Conservation (phyloP, 1,140 invertebrate species). For the Aphis craccivora region DNA sequence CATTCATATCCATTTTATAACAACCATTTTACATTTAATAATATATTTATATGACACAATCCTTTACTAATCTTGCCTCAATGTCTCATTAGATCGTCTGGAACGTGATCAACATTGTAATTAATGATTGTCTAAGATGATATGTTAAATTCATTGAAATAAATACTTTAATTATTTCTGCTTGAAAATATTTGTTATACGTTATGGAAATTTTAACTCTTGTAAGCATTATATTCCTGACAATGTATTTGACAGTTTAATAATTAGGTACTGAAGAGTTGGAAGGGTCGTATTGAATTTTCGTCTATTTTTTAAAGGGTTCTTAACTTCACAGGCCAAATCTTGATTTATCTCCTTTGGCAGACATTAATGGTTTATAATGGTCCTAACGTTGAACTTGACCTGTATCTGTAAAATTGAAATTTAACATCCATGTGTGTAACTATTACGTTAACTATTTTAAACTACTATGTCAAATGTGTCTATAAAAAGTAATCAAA, state of each 20-base stretch:
- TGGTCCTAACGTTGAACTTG: slow-evolving; percentile 6
- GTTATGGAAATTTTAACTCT: not conserved
- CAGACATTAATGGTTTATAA: slow-evolving; percentile 28
- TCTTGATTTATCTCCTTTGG: slow-evolving; percentile 25
- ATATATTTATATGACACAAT: not conserved
- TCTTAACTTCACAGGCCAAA: not conserved
- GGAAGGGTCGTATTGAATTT: not conserved
- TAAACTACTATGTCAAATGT: not conserved
- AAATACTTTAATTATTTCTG: not conserved
- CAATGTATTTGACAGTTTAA: not conserved
- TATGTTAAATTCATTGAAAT: not conserved
- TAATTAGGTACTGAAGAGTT: not conserved
- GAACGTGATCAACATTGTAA: not conserved
- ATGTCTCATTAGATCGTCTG: not conserved
- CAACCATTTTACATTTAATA: not conserved
- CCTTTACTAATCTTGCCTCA: not conserved
- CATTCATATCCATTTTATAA: not conserved
- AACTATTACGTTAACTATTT: not conserved
- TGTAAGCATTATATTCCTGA: not conserved
- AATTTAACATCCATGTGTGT: not conserved
- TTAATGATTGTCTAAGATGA: not conserved
- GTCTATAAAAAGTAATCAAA: not conserved
- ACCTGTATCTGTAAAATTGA: not conserved
- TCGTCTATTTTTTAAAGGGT: not conserved
- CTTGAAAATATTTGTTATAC: not conserved